Base-by-base conservation (phyloP, 2,888 invertebrate genomes). In the Emmelina monodactyla region DNA sequence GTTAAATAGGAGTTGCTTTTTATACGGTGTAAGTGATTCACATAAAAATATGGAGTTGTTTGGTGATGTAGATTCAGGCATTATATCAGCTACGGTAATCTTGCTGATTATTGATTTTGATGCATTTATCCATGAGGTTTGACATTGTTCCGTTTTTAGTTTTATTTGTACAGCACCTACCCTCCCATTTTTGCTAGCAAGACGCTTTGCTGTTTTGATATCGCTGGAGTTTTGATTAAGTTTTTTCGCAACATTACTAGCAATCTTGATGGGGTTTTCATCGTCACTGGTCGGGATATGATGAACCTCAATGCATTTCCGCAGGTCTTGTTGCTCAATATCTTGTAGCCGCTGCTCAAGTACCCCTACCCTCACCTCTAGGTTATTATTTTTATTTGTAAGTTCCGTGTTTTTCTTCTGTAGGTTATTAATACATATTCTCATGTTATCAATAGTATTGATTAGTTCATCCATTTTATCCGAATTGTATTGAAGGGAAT, bases 281-380 rank as follows among this genome's bases (percentile, higher is more conserved):
- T 16, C 10, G 5, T 32, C 25, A 7, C 15, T 13, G 3, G 1
- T 1, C 3, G 41, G 39, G 2, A 43, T 9, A 14, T 39, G 35
- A 12, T 22, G 13, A 9, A 43, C 37, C 35, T 39, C 37, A 7
- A 43, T 30, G 2, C n/a, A 11, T 1, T 32, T 39, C 9, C 5
- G 2, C 11, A 43, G 31, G 10, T 38, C 22, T 19, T 25, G 28
- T 37, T 45, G 44, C 25, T 46, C 42, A 14, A 40, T 34, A 16
- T 37, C 41, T 19, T 42, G 43, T 1, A 45, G 13, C 6, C 35
- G 39, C 16, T 46, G 45, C 36, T 47, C 43, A 3, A 43, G 31
- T 3, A 40, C 39, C 14, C 28, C 15, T 33, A 38, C 9, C 33
- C 34, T 7, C 16, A 22, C 28, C 37, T 32, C 33, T 32, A 31